Conservation (phyloP, 2,888 invertebrate species). For the Arctia plantaginis region DNA sequence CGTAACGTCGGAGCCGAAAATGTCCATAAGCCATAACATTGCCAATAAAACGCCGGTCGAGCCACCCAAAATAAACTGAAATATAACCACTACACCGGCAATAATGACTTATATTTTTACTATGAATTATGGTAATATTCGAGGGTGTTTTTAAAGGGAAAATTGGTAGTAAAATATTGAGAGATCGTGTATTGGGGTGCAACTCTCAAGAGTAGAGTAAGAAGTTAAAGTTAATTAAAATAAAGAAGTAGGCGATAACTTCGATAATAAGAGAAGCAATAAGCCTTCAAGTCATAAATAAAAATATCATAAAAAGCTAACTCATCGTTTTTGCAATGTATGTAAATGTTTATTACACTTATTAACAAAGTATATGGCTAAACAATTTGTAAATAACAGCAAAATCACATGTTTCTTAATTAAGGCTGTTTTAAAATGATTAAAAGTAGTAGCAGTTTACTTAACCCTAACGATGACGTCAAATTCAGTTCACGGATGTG, state of each 20-base stretch:
- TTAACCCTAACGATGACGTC: neutral
- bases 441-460: neutral
- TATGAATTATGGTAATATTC: constrained; percentile 21
- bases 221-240: neutral
- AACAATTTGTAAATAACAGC: neutral
- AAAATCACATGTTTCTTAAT: neutral
- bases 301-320: neutral
- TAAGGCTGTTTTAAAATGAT: neutral
- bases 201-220: neutral
- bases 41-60: constrained; percentile 58
- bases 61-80: constrained; percentile 50
- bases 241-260: neutral
- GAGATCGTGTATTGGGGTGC: neutral
- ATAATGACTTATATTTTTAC: constrained; percentile 34
- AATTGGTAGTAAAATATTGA: constrained; percentile 8
- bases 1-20: constrained; percentile 51
- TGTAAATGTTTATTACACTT: neutral
- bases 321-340: no score
- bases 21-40: constrained; percentile 63
- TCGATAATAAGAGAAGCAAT: neutral
- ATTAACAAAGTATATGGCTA: neutral
- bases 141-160: constrained; percentile 8
- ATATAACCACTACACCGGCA: constrained; percentile 42
- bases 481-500: neutral
- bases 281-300: neutral